Percentiles rank a stretch among this genome's conserved stretches.
phyloP scores from a whole-genome alignment of 2,888 invertebrate genomes.

The Chironomus riparius region DNA sequence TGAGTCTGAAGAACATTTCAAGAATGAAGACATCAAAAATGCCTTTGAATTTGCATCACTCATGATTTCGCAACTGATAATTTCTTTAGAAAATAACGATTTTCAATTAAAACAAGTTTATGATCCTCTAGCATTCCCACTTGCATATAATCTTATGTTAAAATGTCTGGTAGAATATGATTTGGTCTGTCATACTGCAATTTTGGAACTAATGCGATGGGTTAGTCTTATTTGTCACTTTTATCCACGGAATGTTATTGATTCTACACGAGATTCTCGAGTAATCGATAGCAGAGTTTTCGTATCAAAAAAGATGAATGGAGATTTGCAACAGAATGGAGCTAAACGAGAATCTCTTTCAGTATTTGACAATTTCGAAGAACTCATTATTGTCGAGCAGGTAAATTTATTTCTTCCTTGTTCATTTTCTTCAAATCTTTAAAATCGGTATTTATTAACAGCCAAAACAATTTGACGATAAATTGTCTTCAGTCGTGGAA shows the following conservation, averaged over 20 bases:
- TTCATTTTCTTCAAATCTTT: too few relatives aligned
- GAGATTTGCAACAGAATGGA: not conserved
- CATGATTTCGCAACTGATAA: conserved; percentile 38
- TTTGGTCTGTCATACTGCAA: conserved; percentile 32
- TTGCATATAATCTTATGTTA: conserved; percentile 36
- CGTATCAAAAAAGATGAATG: not conserved
- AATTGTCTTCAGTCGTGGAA: not conserved
- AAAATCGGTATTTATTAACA: not conserved
- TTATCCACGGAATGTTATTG: conserved; percentile 34
- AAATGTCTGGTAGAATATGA: conserved; percentile 26
- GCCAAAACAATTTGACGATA: not conserved
- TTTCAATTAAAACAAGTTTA: not conserved
- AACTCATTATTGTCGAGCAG: not conserved
- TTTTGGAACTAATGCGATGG: conserved; percentile 37
- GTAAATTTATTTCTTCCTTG: not conserved
- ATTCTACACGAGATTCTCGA: conserved; percentile 15
- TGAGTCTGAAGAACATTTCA: conserved; percentile 34
- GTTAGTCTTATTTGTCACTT: conserved; percentile 35
- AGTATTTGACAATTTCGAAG: conserved; percentile 36
- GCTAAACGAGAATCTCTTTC: conserved; percentile 38
- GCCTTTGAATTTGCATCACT: conserved; percentile 37
- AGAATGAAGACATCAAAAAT: conserved; percentile 32
- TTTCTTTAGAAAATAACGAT: not conserved
- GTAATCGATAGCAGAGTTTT: not conserved
- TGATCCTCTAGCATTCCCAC: conserved; percentile 36